phyloP scores from a whole-genome alignment of 2,888 invertebrate genomes.

The Latrodectus elegans region DNA sequence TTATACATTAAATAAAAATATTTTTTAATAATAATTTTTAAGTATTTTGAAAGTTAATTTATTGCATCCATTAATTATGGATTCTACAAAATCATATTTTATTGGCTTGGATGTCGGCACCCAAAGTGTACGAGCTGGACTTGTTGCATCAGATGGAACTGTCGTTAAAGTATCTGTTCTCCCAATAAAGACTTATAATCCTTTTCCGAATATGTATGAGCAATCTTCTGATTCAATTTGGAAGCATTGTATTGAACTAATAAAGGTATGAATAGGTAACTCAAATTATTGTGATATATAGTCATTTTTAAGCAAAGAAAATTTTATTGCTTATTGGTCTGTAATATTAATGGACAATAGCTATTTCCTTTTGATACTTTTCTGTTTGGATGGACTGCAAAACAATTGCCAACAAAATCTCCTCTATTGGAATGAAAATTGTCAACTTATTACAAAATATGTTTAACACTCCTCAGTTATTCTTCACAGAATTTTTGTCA shows the following conservation, averaged over 20 bases:
- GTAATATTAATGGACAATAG: not conserved
- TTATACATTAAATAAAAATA: too few species aligned
- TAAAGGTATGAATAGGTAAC: slow-evolving; percentile 80
- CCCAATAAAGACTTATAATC: slow-evolving; percentile 84
- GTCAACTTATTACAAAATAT: too few species aligned
- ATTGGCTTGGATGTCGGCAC: slow-evolving; percentile 86
- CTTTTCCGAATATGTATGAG: slow-evolving; percentile 86
- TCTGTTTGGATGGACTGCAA: not conserved
- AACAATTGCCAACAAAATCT: not conserved
- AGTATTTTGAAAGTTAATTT: too few species aligned
- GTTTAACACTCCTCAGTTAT: too few species aligned
- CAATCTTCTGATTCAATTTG: slow-evolving; percentile 94
- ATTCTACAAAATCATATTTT: slow-evolving; percentile 12
- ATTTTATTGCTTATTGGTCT: not conserved
- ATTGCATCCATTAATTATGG: too few species aligned
- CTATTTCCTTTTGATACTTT: not conserved
- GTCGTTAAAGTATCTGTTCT: slow-evolving; percentile 70
- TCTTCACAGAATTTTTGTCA: too few species aligned
- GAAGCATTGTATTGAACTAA: slow-evolving; percentile 83
- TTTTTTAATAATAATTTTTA: too few species aligned
- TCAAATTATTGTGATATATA: not conserved
- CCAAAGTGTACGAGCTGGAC: slow-evolving; percentile 89
- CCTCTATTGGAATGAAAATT: not conserved
- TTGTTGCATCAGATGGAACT: slow-evolving; percentile 82
- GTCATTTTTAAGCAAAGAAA: not conserved